These are phyloP conservation scores for Eurypyga helias DNA, from an alignment of 2,113 vertebrate species.

Conservation along the genomic window DNA sequence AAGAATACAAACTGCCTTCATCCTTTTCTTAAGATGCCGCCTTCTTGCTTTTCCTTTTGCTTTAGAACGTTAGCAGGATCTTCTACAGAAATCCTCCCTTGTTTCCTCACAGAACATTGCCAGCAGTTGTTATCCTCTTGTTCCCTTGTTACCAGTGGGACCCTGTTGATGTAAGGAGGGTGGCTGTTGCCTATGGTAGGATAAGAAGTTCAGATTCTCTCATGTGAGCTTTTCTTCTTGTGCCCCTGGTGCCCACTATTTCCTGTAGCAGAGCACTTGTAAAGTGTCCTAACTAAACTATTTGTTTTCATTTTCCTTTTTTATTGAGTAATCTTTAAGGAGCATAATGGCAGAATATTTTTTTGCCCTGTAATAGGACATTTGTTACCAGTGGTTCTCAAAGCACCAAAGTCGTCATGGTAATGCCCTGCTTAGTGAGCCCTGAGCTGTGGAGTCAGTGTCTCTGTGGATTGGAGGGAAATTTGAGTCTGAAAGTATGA, in stretches of 20 bases:
- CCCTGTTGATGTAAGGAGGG: neutral
- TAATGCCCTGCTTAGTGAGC: neutral
- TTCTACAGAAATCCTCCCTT: neutral
- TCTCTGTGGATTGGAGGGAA: neutral
- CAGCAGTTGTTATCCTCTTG: neutral
- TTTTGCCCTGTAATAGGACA: neutral
- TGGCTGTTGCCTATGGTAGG: neutral
- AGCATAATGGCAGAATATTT: neutral
- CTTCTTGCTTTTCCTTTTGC: slow-evolving; percentile 26
- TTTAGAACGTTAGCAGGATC: neutral
- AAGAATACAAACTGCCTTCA: slow-evolving; percentile 30
- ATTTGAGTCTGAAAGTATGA: neutral
- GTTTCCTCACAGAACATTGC: neutral
- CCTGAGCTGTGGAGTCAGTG: neutral
- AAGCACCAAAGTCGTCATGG: neutral
- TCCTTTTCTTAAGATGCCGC: slow-evolving; percentile 18
- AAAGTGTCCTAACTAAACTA: neutral
- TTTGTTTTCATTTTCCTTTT: neutral
- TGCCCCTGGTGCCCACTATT: neutral
- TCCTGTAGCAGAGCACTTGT: neutral
- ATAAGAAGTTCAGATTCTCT: neutral
- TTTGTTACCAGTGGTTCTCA: neutral
- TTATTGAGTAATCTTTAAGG: neutral
- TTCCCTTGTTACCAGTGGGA: slow-evolving; percentile 24
- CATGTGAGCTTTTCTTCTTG: slow-evolving; percentile 1